Percentiles rank a stretch among this genome's conserved stretches.
Conservation (phyloP, 2,113 vertebrate species). For the Eulemur macaco region DNA sequence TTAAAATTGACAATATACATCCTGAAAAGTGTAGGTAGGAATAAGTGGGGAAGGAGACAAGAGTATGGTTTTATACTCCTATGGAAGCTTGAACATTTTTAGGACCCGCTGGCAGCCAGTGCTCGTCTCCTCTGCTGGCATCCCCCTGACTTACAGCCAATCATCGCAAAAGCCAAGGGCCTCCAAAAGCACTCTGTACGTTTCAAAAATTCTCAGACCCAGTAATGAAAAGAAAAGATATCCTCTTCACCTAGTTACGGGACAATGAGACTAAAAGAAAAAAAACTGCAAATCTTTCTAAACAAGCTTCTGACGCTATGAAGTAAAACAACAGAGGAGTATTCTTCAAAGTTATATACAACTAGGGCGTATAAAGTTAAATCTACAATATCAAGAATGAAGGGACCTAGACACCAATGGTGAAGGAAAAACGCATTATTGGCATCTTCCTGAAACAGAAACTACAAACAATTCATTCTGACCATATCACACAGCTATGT, state of each 20-base stretch:
- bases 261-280: no score
- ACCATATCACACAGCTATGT: background rate
- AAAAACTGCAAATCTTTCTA: background rate
- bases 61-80: background rate
- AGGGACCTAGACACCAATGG: background rate
- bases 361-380: background rate
- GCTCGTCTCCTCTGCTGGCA: background rate
- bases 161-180: background rate
- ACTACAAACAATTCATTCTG: background rate
- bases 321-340: background rate
- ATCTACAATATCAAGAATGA: background rate
- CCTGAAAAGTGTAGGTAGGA: background rate
- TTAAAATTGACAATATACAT: background rate
- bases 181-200: background rate
- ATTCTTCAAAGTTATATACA: background rate
- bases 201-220: background rate
- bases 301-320: background rate
- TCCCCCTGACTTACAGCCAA: background rate
- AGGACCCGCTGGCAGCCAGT: background rate
- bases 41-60: background rate
- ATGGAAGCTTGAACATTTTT: background rate
- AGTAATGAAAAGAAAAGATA: background rate
- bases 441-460: background rate
- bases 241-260: no score
- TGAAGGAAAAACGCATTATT: background rate